Evolutionary conservation across 1,140 invertebrate genomes (phyloP).

Genomic region (Neelides sp.): DNA sequence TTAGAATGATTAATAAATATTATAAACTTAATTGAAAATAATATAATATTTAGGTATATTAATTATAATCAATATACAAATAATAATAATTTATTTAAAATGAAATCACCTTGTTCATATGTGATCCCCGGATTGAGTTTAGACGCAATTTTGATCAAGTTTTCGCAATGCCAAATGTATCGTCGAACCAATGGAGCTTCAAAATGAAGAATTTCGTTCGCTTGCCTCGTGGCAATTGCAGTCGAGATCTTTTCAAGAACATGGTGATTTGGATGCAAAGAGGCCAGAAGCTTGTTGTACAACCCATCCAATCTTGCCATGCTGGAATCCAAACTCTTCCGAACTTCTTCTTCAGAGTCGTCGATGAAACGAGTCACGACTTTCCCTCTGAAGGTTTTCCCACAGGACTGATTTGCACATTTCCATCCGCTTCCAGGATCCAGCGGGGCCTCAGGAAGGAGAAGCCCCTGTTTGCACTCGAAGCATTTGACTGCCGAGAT

Average conservation of each 20-base stretch:
- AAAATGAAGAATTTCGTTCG: slow-evolving; percentile 31
- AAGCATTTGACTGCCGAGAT: slow-evolving; percentile 54
- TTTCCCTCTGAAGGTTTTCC: background rate
- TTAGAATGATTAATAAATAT: too few relatives aligned
- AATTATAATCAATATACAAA: too few relatives aligned
- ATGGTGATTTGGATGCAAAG: slow-evolving; percentile 23
- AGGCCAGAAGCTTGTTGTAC: too few relatives aligned
- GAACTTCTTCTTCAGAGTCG: background rate
- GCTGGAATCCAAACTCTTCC: too few relatives aligned
- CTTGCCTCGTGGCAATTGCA: slow-evolving; percentile 11
- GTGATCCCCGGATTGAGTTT: slow-evolving; percentile 52
- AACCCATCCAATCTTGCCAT: too few relatives aligned
- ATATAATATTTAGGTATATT: too few relatives aligned
- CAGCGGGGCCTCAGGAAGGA: slow-evolving; percentile 29
- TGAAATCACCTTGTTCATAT: too few relatives aligned
- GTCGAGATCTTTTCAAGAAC: slow-evolving; percentile 14
- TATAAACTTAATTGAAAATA: too few relatives aligned
- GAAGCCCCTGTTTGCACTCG: slow-evolving; percentile 34
- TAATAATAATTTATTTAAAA: too few relatives aligned
- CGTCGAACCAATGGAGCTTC: slow-evolving; percentile 42
- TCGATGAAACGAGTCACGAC: background rate
- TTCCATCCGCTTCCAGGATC: slow-evolving; percentile 33
- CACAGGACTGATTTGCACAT: slow-evolving; percentile 12
- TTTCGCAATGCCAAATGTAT: slow-evolving; percentile 50
- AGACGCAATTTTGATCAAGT: slow-evolving; percentile 47